Conservation (phyloP, 53 echinoderm and acorn worm genomes). For the Stichopus horrens region DNA sequence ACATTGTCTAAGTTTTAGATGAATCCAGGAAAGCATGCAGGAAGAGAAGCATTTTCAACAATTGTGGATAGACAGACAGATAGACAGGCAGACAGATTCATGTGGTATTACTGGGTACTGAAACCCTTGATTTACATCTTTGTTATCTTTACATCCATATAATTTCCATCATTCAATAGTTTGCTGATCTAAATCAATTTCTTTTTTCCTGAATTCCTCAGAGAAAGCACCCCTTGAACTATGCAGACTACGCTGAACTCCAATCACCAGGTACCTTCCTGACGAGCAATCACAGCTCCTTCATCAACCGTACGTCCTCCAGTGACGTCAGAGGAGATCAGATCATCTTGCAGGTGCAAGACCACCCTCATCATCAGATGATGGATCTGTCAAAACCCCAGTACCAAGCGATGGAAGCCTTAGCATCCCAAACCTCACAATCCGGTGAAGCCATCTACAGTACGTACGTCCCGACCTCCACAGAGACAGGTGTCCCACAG, state of each 20-base stretch:
- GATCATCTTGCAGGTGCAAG: slow-evolving; percentile 39
- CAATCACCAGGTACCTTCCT: slow-evolving; percentile 2
- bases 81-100: no score
- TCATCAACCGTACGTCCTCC: slow-evolving; percentile 1
- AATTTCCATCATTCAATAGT: no score
- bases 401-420: slow-evolving; percentile 31
- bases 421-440: slow-evolving; percentile 16
- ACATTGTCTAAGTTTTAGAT: no score
- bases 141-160: no score
- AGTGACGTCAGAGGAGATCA: slow-evolving; percentile 24
- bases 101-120: no score
- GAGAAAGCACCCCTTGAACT: slow-evolving; percentile 46
- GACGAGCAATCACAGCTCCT: not conserved
- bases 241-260: slow-evolving; percentile 46
- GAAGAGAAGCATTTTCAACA: no score
- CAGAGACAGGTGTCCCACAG: slow-evolving; percentile 19
- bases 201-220: slow-evolving; percentile 24
- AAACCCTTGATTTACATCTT: no score
- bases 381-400: slow-evolving; percentile 33
- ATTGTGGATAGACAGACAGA: no score
- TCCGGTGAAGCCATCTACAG: slow-evolving; percentile 8
- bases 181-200: not conserved
- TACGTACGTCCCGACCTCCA: not conserved
- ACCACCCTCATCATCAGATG: slow-evolving; percentile 25
- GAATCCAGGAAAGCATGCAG: no score